Base-by-base conservation (phyloP, 1,140 invertebrate species). In the Zaprionus capensis region DNA sequence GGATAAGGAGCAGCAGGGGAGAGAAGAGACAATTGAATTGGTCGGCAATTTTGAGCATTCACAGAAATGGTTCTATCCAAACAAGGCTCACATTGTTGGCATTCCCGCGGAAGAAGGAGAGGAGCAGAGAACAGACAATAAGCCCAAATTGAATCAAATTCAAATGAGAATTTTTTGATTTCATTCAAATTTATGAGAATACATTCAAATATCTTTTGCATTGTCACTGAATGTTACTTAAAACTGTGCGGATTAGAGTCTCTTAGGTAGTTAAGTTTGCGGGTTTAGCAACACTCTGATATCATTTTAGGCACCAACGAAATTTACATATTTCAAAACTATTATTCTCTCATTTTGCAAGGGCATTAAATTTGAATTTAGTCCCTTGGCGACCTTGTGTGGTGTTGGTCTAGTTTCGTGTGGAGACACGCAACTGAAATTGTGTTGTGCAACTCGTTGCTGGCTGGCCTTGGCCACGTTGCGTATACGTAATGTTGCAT, bases 401-500 rank as follows among this genome's bases (percentile, higher is more conserved):
- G 3, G 36, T 41, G 46, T 59, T 59, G 36, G 4, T n/a, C 20
- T 15, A 24, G 14, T 36, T 59, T 12, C 15, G 14, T 44, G 5
- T 17, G 5, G 41, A 9, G 41, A 7, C 22, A 5, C 57, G 15
- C 17, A 41, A 15, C 12, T 14, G 20, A 41, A 31, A 24, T n/a
- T 41, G 63, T 55, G 63, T 24, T 20, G 22, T 24, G 20, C n/a
- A 55, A 65, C 63, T 55, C 24, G 28, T 22, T 55, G 0, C 31
- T 34, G 31, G 9, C 7, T 24, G 57, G 55, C 55, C 64, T 63
- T 75, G 55, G 57, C 55, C 36, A 55, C 53, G 24, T n/a, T 61
- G 61, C 80, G 74, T 81, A 74, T 77, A 77, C 80, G 73, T 66
- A 71, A 71, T 67, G 61, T 53, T 55, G 71, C 67, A 82, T 82